Conservation (phyloP, 2,888 invertebrate species). For the Eristalinus aeneus region DNA sequence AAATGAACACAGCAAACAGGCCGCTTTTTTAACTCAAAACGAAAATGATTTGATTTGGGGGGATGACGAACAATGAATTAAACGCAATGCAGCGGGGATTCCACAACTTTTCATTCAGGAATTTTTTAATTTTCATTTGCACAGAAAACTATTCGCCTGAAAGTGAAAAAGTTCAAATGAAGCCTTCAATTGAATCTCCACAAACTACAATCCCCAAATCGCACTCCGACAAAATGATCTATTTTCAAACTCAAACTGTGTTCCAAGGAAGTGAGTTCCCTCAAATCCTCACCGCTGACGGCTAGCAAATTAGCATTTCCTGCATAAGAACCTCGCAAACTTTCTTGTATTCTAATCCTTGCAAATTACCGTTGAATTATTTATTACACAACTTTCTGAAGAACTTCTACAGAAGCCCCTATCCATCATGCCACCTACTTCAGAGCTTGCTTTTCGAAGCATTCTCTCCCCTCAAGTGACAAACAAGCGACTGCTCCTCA, state of each 20-base stretch:
- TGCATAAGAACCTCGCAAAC: neutral
- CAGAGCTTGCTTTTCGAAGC: neutral
- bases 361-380: neutral
- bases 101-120: too few relatives aligned
- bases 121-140: too few relatives aligned
- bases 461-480: neutral
- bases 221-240: neutral
- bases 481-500: neutral
- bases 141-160: too few relatives aligned
- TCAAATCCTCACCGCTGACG: neutral
- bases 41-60: too few relatives aligned
- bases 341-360: neutral
- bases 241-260: neutral
- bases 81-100: too few relatives aligned
- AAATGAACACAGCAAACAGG: too few relatives aligned
- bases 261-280: neutral
- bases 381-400: neutral
- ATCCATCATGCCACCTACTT: too few relatives aligned
- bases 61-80: too few relatives aligned
- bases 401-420: neutral
- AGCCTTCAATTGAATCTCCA: neutral
- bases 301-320: neutral
- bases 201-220: neutral
- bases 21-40: too few relatives aligned
- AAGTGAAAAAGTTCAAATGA: too few relatives aligned